phyloP scores from a whole-genome alignment of 2,888 invertebrate species.

The Ectemnius cavifrons region DNA sequence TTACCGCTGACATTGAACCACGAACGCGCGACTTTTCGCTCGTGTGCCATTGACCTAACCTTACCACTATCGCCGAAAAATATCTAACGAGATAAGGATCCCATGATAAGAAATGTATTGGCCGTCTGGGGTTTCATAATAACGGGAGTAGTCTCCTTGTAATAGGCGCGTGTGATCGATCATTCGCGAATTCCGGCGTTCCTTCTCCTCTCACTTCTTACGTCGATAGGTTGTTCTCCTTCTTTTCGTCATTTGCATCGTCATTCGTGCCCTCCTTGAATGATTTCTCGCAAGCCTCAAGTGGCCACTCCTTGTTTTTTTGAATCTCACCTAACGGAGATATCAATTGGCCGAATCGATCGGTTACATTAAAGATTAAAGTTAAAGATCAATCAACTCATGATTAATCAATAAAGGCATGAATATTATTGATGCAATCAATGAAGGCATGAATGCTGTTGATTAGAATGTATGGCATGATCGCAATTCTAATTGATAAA shows the following conservation, averaged over 20 bases:
- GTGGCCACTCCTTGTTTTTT: no score
- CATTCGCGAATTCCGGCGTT: conserved; percentile 1
- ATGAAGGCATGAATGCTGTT: no score
- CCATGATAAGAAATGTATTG: conserved; percentile 10
- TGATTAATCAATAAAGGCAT: no score
- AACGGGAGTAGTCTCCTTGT: background rate
- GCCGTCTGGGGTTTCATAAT: background rate
- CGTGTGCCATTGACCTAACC: conserved; percentile 19
- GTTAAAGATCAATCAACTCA: no score
- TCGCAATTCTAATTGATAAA: no score
- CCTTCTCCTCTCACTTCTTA: background rate
- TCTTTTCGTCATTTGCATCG: background rate
- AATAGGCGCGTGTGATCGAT: conserved; percentile 7
- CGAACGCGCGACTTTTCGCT: background rate
- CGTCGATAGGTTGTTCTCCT: background rate
- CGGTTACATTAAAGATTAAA: no score
- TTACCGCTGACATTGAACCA: no score
- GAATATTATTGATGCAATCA: no score
- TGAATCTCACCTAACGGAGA: no score
- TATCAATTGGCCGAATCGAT: no score
- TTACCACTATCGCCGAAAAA: conserved; percentile 11
- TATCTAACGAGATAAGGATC: conserved; percentile 10
- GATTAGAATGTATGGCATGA: no score
- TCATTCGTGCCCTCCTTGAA: background rate
- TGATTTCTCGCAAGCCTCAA: no score